Conservation (phyloP, 1,140 invertebrate species). For the Pachyrhynchus sulphureomaculatus region DNA sequence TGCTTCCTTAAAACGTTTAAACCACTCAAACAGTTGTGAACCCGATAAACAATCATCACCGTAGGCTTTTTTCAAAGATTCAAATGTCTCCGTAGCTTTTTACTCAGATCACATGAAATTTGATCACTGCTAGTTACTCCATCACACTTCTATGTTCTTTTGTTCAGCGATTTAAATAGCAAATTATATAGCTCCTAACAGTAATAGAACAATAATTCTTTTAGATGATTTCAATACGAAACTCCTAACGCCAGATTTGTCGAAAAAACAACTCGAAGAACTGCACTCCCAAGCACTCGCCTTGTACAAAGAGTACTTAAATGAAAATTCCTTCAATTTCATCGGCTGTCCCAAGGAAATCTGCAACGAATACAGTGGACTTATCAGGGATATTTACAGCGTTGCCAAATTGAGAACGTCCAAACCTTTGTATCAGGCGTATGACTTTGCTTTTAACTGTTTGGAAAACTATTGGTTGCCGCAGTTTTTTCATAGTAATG, state of each 20-base stretch:
- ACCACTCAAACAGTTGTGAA: too few species aligned
- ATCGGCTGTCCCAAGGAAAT: constrained; percentile 67
- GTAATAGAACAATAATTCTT: too few species aligned
- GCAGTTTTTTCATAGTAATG: constrained; percentile 80
- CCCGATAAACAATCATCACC: too few species aligned
- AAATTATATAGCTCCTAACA: too few species aligned
- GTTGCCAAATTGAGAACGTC: constrained; percentile 74
- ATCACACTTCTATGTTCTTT: too few species aligned
- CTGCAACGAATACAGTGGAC: constrained; percentile 62
- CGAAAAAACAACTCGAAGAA: constrained; percentile 61
- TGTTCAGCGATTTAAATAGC: too few species aligned
- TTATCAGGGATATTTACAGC: constrained; percentile 65
- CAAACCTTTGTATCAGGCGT: constrained; percentile 76
- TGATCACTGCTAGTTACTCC: too few species aligned
- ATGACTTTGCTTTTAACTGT: constrained; percentile 75
- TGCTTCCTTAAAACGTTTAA: too few species aligned
- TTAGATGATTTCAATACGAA: constrained; percentile 80
- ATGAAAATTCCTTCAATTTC: constrained; percentile 63
- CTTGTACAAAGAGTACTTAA: constrained; percentile 71
- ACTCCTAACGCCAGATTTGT: constrained; percentile 77
- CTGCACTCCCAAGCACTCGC: constrained; percentile 71
- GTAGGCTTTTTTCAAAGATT: too few species aligned
- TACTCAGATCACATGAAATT: too few species aligned
- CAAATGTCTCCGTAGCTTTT: too few species aligned
- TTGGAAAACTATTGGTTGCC: constrained; percentile 77